Evolutionary conservation across 2,113 vertebrate genomes (phyloP), one percentile per base, ranked within the genome.

Genomic region (Addax nasomaculatus): DNA sequence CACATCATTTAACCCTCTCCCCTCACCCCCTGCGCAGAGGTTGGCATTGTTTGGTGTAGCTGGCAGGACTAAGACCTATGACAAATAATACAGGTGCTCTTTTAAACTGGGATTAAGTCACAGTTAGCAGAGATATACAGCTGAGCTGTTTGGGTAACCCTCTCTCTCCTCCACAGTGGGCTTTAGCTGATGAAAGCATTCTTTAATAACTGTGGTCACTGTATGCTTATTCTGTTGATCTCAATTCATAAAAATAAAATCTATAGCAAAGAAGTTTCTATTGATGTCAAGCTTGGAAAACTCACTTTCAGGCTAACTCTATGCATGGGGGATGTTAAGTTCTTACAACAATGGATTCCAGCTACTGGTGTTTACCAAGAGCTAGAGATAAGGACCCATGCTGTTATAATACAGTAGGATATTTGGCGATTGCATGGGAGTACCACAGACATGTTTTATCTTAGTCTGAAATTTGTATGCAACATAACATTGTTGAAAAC

Each of bases 1-100:
- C 17, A n/a, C 60, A 33, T 89, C 43, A 15, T 95, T 97, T 92
- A 86, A 90, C 17, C n/a, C 39, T 92, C 47, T 84, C 85, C 13
- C 6, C 29, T 16, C 14, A 76, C 70, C 79, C 45, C 43, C 27
- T 78, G 73, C 53, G 30, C 49, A 89, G 92, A 96, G 86, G 21
- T 79, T 96, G 95, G 84, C 89, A 88, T 93, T 96, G n/a, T 96
- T 95, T 92, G 92, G 87, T 60, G 47, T 70, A 45, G 58, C 92
- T 96, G 90, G 90, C 85, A 93, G 88, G 88, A 95, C 76, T 81
- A 58, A 97, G 70, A 92, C 0, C 78, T n/a, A 79, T 90, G 95
- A 89, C 97, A 96, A 96, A 93, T 90, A 96, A 94, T 93, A 93
- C 97, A 98, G 98, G 95, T 97, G 96, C 58, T 94, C 97, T 96